Evolutionary conservation across 2,113 vertebrate species (phyloP), one percentile per base, ranked within the genome.

Genomic region (Climacteris rufus): DNA sequence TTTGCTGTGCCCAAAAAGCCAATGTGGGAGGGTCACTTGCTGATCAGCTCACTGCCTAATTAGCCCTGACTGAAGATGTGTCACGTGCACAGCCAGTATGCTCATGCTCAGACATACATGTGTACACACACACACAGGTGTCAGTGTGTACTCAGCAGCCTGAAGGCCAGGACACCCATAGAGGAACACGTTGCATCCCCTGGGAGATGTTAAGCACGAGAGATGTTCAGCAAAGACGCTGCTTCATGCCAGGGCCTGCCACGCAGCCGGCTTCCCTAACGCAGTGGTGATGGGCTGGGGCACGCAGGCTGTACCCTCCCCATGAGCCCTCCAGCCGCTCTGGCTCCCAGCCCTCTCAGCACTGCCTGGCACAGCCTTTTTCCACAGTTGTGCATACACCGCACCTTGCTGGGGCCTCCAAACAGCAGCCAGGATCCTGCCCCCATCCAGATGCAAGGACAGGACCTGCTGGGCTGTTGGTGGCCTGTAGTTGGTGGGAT

Each of bases 221-320:
- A 77, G 22, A 33, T 37, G 66, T 27, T 92, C 93, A 53, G 83
- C 31, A 90, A 56, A 94, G 83, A 69, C 7, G 1, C 68, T 69
- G 33, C 50, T 95, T 96, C 94, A 65, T 94, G 93, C 94, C 94
- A 83, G 89, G 91, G 71, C 96, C 93, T 95, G 95, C 69, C 90
- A 74, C 0, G 1, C 85, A 89, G 69, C 65, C 20, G 0, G 69
- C 54, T 83, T 94, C 95, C 85, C 94, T 88, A 87, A 15, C 4
- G 3, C 86, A 87, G 91, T 7, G 6, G 68, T 25, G 92, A 93
- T 94, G 89, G 83, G 94, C 96, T 80, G 91, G 66, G 91, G 63
- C 96, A 96, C 0, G 75, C 80, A 96, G 70, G 75, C 54, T 80
- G 5, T 88, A 37, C 71, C 47, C 60, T 93, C 44, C 77, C 33